Evolutionary conservation across 1,140 invertebrate species (phyloP), one percentile per base, ranked within the genome.

Genomic region (Wasmannia auropunctata): DNA sequence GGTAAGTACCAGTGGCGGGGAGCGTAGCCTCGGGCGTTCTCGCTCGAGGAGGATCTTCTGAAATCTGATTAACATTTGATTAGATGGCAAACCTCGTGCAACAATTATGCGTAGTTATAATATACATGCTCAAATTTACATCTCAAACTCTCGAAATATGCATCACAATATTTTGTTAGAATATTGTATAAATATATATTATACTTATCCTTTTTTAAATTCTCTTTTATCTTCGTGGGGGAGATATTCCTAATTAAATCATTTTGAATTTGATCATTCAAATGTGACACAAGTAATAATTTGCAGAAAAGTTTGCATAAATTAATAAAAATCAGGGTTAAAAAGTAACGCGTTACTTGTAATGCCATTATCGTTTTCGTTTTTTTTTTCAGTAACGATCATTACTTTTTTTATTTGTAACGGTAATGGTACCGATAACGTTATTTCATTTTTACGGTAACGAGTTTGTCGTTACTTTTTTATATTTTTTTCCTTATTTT

Each of bases 31-130:
- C 25, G 28, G 34, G 79, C 25, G 7, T 72, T 83, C 19, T 46
- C 79, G 54, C 67, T 74, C 58, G n/a, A n/a, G n/a, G n/a, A 74
- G 37, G n/a, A 34, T 19, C 14, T 34, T 37, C 37, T 46, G 51
- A 83, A 25, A 58, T 46, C 28, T 58, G 34, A 81, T 83, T 83
- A 83, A 83, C 19, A 28, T 72, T 83, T 74, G 19, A 72, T 74
- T 83, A 43, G 11, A 43, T 31, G 25, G 46, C 22, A 11, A n/a
- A 58, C 3, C 28, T 60, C 7, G 16, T 28, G 25, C 22, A 72
- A 60, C 40, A 74, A 74, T 74, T 58, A 25, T 10, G 34, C 22
- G 19, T 22, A 69, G n/a, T n/a, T n/a, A n/a, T n/a, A n/a, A n/a
- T n/a, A 28, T 56, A 56, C 25, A 69, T 69, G 25, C 49, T n/a